Evolutionary conservation across 1,140 invertebrate species (phyloP).

Genomic region (Dinothrombium tinctorium): DNA sequence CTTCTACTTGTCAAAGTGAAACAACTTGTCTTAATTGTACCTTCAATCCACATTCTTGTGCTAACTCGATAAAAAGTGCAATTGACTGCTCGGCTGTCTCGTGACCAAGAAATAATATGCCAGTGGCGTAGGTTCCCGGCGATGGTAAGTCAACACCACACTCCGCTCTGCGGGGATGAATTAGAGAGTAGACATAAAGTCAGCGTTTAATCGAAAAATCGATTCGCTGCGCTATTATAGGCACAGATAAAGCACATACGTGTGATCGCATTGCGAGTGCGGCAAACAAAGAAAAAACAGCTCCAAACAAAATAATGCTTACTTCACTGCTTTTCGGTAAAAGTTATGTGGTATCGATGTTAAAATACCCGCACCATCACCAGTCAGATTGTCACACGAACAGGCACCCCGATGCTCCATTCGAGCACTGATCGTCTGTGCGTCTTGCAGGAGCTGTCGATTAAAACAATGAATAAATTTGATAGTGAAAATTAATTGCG

Average conservation of each 20-base stretch:
- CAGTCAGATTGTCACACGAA: slow-evolving; percentile 81
- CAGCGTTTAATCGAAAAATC: too few relatives aligned
- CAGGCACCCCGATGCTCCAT: slow-evolving; percentile 98
- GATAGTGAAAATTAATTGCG: neutral
- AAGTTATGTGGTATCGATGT: slow-evolving; percentile 85
- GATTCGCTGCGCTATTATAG: too few relatives aligned
- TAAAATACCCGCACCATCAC: slow-evolving; percentile 88
- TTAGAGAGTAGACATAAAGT: too few relatives aligned
- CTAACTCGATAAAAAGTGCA: slow-evolving; percentile 49
- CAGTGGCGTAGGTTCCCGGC: slow-evolving; percentile 75
- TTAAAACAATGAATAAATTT: slow-evolving; percentile 16
- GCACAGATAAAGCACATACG: too few relatives aligned
- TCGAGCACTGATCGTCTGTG: slow-evolving; percentile 66
- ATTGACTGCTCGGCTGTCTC: slow-evolving; percentile 54
- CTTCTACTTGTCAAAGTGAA: too few relatives aligned
- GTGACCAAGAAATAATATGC: slow-evolving; percentile 76
- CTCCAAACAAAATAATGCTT: slow-evolving; percentile 15
- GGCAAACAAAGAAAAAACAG: slow-evolving; percentile 4
- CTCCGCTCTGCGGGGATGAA: slow-evolving; percentile 32
- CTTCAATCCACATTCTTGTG: slow-evolving; percentile 48
- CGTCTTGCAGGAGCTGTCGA: slow-evolving; percentile 74
- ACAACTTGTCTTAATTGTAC: too few relatives aligned
- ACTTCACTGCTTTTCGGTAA: slow-evolving; percentile 58
- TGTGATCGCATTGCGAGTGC: too few relatives aligned
- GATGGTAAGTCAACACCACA: slow-evolving; percentile 55